phyloP scores from a whole-genome alignment of 2,888 invertebrate species.

The Amphimallon solstitiale region DNA sequence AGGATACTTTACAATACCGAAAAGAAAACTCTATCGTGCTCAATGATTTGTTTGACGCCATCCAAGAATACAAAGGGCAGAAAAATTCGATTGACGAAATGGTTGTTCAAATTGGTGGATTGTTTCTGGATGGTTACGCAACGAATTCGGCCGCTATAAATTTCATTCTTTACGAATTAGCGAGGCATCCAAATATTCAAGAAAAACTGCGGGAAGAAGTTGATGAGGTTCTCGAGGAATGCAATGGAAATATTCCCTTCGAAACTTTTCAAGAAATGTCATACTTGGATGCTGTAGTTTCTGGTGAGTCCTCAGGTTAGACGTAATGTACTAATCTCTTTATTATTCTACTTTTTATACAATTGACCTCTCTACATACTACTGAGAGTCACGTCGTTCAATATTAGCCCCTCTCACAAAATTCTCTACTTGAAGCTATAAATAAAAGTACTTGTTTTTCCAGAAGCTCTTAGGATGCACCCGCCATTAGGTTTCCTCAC shows the following conservation, averaged over 20 bases:
- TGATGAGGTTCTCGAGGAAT: slow-evolving; percentile 61
- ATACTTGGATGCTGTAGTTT: slow-evolving; percentile 69
- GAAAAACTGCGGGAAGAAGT: slow-evolving; percentile 66
- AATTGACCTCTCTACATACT: too few relatives aligned
- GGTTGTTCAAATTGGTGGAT: slow-evolving; percentile 58
- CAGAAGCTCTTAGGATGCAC: slow-evolving; percentile 44
- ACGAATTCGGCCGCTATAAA: slow-evolving; percentile 62
- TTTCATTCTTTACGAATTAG: slow-evolving; percentile 60
- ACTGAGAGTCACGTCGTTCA: too few relatives aligned
- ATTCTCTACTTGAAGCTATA: too few relatives aligned
- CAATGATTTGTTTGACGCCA: slow-evolving; percentile 61
- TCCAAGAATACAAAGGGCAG: slow-evolving; percentile 53
- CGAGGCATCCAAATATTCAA: slow-evolving; percentile 64
- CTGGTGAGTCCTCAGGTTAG: too few relatives aligned
- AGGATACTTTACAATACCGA: slow-evolving; percentile 57
- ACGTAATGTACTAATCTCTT: slow-evolving; percentile 49
- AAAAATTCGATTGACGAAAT: slow-evolving; percentile 45
- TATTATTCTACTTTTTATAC: slow-evolving; percentile 43
- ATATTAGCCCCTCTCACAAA: too few relatives aligned
- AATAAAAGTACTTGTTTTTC: too few relatives aligned
- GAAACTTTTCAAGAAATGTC: slow-evolving; percentile 65
- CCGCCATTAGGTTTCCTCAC: slow-evolving; percentile 48
- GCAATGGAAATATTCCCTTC: slow-evolving; percentile 64
- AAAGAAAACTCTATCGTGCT: slow-evolving; percentile 56
- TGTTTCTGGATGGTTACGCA: slow-evolving; percentile 64